Conservation (phyloP, 92 coral and sea anemone species). For the Palythoa heliodiscus region DNA sequence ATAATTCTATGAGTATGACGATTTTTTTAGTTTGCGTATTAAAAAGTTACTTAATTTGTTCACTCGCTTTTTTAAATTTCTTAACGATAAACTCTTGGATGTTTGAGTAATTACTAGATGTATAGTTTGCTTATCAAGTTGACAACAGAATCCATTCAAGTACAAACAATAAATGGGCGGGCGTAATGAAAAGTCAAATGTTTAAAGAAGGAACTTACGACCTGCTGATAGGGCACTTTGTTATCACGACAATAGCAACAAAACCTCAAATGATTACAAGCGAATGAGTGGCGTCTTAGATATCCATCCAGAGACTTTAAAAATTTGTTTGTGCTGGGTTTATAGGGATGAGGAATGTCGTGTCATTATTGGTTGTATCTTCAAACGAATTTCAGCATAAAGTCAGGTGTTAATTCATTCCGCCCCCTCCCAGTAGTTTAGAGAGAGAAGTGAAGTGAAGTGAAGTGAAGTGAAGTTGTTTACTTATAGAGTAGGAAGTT, state of each 20-base stretch:
- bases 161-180: not conserved
- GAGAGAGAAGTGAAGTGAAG: not conserved
- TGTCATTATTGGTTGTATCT: conserved; percentile 11
- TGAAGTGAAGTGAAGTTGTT: not conserved
- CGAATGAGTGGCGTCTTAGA: not conserved
- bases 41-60: not conserved
- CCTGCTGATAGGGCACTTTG: not conserved
- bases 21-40: not conserved
- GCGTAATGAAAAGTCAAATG: not conserved
- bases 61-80: not conserved
- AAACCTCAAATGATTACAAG: not conserved
- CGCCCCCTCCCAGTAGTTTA: not conserved
- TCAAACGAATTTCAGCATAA: not conserved
- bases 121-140: not conserved
- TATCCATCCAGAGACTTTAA: not conserved
- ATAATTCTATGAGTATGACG: not conserved
- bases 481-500: not conserved
- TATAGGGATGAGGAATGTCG: not conserved
- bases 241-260: not conserved
- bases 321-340: not conserved
- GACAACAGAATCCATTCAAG: not conserved
- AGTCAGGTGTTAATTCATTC: conserved; percentile 16
- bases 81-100: not conserved
- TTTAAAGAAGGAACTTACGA: not conserved
- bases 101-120: not conserved